phyloP scores from a whole-genome alignment of 2,797 vertebrate genomes.

The Sandelia bainsii region DNA sequence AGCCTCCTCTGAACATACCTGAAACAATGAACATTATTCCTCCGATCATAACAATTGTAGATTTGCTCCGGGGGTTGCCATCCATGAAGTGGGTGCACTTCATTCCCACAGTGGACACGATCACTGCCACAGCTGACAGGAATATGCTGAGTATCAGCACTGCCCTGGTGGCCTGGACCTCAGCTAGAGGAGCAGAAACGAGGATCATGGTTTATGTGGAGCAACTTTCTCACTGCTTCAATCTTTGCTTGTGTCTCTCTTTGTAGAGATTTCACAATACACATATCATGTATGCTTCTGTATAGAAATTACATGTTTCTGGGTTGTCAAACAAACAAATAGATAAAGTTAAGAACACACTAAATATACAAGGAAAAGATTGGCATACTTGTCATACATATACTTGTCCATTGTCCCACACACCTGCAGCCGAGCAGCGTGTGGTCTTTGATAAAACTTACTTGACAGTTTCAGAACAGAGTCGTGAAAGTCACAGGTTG shows the following conservation, averaged over 20 bases:
- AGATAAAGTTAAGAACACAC: too few species aligned
- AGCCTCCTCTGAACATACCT: slow-evolving; percentile 77
- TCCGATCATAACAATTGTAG: slow-evolving; percentile 83
- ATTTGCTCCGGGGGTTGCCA: slow-evolving; percentile 84
- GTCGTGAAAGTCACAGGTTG: slow-evolving; percentile 58
- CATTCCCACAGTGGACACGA: slow-evolving; percentile 89
- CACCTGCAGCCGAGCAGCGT: slow-evolving; percentile 18
- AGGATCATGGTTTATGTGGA: neutral
- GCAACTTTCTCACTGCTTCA: neutral
- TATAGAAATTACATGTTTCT: too few species aligned
- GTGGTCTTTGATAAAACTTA: slow-evolving; percentile 51
- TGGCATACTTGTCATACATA: too few species aligned
- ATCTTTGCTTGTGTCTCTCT: neutral
- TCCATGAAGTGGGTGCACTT: slow-evolving; percentile 94
- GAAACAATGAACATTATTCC: slow-evolving; percentile 88
- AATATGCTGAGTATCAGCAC: slow-evolving; percentile 89
- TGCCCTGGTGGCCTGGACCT: slow-evolving; percentile 88
- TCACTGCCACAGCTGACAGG: slow-evolving; percentile 83
- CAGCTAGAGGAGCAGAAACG: slow-evolving; percentile 71
- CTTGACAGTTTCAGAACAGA: slow-evolving; percentile 69
- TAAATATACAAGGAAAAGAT: too few species aligned
- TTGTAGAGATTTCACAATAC: too few species aligned
- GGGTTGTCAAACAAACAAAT: too few species aligned
- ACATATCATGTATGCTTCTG: too few species aligned
- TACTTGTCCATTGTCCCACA: neutral